Evolutionary conservation across 2,797 vertebrate genomes (phyloP).

Genomic region (Sebastes minor): DNA sequence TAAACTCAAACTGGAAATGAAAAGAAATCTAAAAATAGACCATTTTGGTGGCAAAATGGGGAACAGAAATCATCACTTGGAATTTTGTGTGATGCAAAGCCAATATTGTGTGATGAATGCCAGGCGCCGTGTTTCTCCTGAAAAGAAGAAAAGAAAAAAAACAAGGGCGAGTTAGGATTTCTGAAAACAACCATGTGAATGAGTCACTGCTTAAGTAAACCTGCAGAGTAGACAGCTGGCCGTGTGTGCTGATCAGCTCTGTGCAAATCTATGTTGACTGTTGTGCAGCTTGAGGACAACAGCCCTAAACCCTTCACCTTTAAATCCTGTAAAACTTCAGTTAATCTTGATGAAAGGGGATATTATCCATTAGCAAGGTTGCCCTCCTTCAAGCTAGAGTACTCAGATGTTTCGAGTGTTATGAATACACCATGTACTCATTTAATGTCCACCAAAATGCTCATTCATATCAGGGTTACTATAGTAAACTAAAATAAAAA

Average conservation of each 20-base stretch:
- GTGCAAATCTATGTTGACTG: constrained; percentile 39
- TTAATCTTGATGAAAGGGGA: constrained; percentile 55
- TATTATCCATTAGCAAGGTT: constrained; percentile 19
- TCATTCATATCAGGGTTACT: not conserved
- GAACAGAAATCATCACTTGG: constrained; percentile 42
- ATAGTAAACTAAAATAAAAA: too few species aligned
- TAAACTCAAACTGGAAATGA: constrained; percentile 25
- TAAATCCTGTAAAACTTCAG: constrained; percentile 50
- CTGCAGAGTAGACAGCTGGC: constrained; percentile 27
- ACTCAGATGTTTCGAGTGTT: not conserved
- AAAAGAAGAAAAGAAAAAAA: constrained; percentile 25
- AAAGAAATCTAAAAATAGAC: constrained; percentile 23
- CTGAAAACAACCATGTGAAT: not conserved
- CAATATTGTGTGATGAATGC: constrained; percentile 54
- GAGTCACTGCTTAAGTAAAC: constrained; percentile 9
- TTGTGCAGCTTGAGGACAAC: not conserved
- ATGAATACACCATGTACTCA: not conserved
- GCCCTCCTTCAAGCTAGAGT: not conserved
- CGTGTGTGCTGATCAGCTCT: constrained; percentile 29
- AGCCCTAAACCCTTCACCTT: constrained; percentile 19
- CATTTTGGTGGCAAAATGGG: not conserved
- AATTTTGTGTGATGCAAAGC: constrained; percentile 38
- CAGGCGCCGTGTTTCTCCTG: constrained; percentile 52
- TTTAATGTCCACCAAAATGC: not conserved
- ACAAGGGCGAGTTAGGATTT: constrained; percentile 14